Evolutionary conservation across 92 coral and sea anemone species (phyloP), one percentile per base, ranked within the genome.

Genomic region (Paragorgia papillata): DNA sequence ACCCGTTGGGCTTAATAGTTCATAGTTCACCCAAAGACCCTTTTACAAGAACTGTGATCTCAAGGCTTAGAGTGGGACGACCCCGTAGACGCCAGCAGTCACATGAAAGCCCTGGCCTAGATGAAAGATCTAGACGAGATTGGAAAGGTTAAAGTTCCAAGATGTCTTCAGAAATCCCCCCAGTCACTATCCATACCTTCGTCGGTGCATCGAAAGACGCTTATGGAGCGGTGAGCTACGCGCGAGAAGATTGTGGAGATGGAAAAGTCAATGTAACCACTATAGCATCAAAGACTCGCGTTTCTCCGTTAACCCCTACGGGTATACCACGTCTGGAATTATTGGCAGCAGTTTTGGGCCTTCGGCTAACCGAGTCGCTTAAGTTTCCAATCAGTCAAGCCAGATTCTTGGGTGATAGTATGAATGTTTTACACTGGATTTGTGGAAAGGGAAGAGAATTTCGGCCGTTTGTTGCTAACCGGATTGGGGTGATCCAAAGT

Each of bases 251-350:
- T 26, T 55, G 55, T 57, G 67, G 80, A 62, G 85, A 64, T 44
- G 41, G 54, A 18, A 21, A 76, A 25, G 79, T 63, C 30, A 32
- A 79, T 3, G 82, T 85, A n/a, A 84, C 88, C 13, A 62, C 85
- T 34, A 59, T 81, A 44, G 86, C 80, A 49, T 75, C 79, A 29
- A 87, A 87, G 79, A 44, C 82, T 13, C 40, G 88, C 80, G 77
- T 83, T 4, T 87, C 88, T 3, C 85, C 85, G 18, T 10, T 83
- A 86, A 86, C 83, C 39, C 84, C 88, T 19, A 67, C 83, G 37
- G 76, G 84, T 19, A 80, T 75, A 27, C 83, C 89, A 32, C 51
- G 51, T 9, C 18, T 44, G 51, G 51, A 44, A 44, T 44, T 44
- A 44, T 78, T 84, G 88, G 75, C 55, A 68, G 88, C 88, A 7